phyloP scores from a whole-genome alignment of 2,888 invertebrate genomes.

The Agrotis exclamationis region DNA sequence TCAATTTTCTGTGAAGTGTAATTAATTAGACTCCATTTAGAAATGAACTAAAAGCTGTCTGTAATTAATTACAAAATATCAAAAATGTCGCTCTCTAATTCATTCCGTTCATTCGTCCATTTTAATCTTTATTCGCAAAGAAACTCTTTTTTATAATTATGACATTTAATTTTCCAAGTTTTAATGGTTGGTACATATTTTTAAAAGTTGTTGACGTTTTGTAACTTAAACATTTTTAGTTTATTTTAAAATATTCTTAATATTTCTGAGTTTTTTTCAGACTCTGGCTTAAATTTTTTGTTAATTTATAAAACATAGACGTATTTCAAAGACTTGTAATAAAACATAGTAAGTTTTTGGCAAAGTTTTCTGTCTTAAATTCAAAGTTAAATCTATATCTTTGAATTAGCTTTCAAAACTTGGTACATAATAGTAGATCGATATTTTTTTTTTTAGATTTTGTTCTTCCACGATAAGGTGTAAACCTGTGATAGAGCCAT shows the following conservation, averaged over 20 bases:
- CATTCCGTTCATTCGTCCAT: conserved; percentile 5
- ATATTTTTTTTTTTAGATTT: too few relatives aligned
- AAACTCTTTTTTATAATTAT: background rate
- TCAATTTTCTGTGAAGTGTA: conserved; percentile 1
- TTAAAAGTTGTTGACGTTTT: background rate
- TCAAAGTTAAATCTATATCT: too few relatives aligned
- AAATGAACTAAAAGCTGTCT: conserved; percentile 4
- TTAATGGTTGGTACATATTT: background rate
- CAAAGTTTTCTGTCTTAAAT: too few relatives aligned
- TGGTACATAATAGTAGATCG: too few relatives aligned
- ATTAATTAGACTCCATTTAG: conserved; percentile 36
- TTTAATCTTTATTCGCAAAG: conserved; percentile 5
- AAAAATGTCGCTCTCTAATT: conserved; percentile 18
- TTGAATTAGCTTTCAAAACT: too few relatives aligned
- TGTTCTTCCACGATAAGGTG: too few relatives aligned
- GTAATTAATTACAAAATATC: conserved; percentile 18
- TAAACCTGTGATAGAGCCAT: too few relatives aligned
- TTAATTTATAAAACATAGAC: too few relatives aligned
- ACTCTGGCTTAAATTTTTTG: background rate
- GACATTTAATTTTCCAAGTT: background rate
- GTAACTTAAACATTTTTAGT: background rate
- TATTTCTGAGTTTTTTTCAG: background rate
- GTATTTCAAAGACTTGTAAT: background rate
- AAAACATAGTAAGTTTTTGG: too few relatives aligned
- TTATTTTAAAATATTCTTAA: background rate